phyloP scores from a whole-genome alignment of 2,888 invertebrate species.

The Epinotia demarniana region DNA sequence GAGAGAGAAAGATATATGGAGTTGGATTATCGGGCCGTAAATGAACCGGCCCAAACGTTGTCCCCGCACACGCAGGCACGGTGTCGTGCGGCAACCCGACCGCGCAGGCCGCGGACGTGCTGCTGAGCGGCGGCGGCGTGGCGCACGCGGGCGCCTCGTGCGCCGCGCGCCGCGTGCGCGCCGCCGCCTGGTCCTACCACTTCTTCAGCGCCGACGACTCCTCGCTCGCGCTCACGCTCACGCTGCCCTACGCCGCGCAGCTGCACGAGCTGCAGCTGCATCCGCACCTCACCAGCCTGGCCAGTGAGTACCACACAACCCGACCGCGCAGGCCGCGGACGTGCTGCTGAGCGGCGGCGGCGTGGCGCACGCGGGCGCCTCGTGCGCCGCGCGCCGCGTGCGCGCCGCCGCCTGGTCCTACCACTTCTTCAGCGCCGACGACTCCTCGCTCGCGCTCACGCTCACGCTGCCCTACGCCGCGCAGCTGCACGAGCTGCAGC shows the following conservation, averaged over 20 bases:
- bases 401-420: too few species aligned
- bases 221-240: constrained; percentile 94
- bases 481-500: too few species aligned
- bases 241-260: constrained; percentile 94
- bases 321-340: constrained; percentile 80
- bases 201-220: constrained; percentile 94
- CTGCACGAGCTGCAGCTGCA: constrained; percentile 94
- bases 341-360: too few species aligned
- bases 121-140: constrained; percentile 85
- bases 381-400: too few species aligned
- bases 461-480: too few species aligned
- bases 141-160: constrained; percentile 85
- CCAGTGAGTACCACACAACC: constrained; percentile 87
- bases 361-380: too few species aligned
- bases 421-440: too few species aligned
- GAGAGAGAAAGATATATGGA: too few species aligned
- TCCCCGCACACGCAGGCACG: constrained; percentile 75
- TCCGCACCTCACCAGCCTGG: constrained; percentile 93
- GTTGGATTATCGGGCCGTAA: too few species aligned
- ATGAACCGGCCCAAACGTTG: too few species aligned
- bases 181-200: constrained; percentile 98
- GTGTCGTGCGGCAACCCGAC: constrained; percentile 93
- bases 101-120: constrained; percentile 56
- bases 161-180: constrained; percentile 92
- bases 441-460: too few species aligned